Percentiles rank a stretch among this genome's conserved stretches.
Evolutionary conservation across 2,888 invertebrate species (phyloP).

Genomic region (Caradrina kadenii): DNA sequence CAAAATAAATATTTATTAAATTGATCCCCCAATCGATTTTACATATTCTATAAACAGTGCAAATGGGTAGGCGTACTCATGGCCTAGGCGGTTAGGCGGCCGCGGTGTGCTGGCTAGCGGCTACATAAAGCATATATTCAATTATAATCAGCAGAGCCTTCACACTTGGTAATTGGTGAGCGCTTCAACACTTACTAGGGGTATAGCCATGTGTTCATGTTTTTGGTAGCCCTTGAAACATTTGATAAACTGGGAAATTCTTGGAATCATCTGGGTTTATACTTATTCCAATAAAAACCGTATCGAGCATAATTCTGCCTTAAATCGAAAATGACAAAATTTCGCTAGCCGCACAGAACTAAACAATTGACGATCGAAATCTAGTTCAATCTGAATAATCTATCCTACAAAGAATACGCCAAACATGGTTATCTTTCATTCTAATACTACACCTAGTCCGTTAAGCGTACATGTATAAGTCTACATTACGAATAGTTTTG

Average conservation of each 20-base stretch:
- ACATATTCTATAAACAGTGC: slow-evolving; percentile 47
- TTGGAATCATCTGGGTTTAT: background rate
- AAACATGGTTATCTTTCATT: no score
- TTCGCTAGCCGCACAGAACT: no score
- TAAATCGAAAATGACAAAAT: no score
- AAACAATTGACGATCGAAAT: no score
- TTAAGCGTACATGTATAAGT: no score
- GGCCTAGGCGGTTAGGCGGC: slow-evolving; percentile 9
- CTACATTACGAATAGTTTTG: no score
- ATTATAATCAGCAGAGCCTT: slow-evolving; percentile 82
- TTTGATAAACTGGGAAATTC: background rate
- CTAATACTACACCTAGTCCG: no score
- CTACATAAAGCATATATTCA: slow-evolving; percentile 84
- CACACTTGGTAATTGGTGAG: slow-evolving; percentile 85
- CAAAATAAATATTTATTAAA: slow-evolving; percentile 42
- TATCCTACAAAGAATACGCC: no score
- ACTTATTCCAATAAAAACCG: no score
- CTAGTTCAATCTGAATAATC: no score
- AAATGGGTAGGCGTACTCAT: slow-evolving; percentile 56
- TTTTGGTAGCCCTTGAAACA: background rate
- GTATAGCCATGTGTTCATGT: slow-evolving; percentile 53
- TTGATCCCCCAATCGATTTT: slow-evolving; percentile 42
- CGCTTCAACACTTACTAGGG: slow-evolving; percentile 76
- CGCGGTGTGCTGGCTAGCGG: slow-evolving; percentile 32
- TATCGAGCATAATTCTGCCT: no score